Evolutionary conservation across 2,797 vertebrate species (phyloP).

Genomic region (Sebastes goodei): DNA sequence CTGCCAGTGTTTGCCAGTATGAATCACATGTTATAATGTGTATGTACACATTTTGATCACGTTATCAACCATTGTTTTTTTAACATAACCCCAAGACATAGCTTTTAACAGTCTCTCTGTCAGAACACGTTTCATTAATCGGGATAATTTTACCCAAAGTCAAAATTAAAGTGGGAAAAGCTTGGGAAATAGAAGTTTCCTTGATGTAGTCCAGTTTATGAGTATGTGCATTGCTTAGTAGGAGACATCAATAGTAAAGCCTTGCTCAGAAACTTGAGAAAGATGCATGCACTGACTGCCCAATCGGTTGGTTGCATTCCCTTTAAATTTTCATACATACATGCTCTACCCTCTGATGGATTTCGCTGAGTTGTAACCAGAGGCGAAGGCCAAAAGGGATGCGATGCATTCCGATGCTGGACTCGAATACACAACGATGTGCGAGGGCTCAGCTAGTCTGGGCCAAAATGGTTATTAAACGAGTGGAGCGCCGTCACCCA

Average conservation of each 20-base stretch:
- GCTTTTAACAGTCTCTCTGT: neutral
- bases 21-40: neutral
- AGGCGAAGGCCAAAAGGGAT: slow-evolving; percentile 11
- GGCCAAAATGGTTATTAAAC: neutral
- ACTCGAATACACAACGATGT: slow-evolving; percentile 18
- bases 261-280: neutral
- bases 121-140: neutral
- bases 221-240: neutral
- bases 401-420: neutral
- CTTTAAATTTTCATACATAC: slow-evolving; percentile 21
- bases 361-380: neutral
- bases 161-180: neutral
- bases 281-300: neutral
- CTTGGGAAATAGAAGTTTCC: neutral
- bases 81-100: neutral
- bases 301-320: slow-evolving; percentile 4
- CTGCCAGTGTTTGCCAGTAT: neutral
- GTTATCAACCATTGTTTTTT: neutral
- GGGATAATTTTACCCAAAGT: neutral
- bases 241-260: neutral
- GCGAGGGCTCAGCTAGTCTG: neutral
- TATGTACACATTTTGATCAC: neutral
- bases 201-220: neutral
- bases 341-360: slow-evolving; percentile 7
- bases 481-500: neutral